Base-by-base conservation (phyloP, 2,888 invertebrate genomes). In the Aphidius colemani region DNA sequence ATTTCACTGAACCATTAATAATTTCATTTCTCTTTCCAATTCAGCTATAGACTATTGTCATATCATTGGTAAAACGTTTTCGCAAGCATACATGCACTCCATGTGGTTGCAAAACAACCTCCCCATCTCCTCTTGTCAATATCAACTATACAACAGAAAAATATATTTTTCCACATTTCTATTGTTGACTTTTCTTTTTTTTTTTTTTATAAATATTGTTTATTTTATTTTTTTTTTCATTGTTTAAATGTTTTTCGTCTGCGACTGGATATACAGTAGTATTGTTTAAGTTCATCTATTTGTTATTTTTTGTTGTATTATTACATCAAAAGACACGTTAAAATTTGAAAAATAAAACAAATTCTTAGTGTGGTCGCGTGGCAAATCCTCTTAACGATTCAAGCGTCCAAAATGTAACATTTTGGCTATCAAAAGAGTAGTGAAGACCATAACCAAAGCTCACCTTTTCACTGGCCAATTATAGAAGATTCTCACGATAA, bases 381-480 rank as follows among this genome's bases (percentile, higher is more conserved):
- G 66, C 59, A 72, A 75, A 74, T 70, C 70, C 72, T 77, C 77
- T 77, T 76, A 76, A 48, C 70, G 71, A 72, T 72, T 70, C 66
- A 70, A 73, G 72, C 74, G 75, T 70, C 58, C 61, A 48, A 61
- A 44, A 76, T 75, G 74, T 75, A 73, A 73, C 74, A 76, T 77
- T 75, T 73, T 72, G 63, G 55, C 53, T 55, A 59, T 50, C 49
- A 46, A 55, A 53, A 66, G 69, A 64, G 57, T 58, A 8, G 43
- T 59, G 63, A 69, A 65, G 57, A 53, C 66, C 13, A 57, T 55
- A 78, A 78, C 75, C 75, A 74, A 78, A 67, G 76, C 75, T 78
- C 77, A 77, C 80, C 80, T 80, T 81, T 79, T 78, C 76, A 74
- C 72, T 76, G 75, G 77, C 80, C 81, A 81, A 82, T 82, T 82